Evolutionary conservation across 2,888 invertebrate species (phyloP), one percentile per base, ranked within the genome.

Genomic region (Sarcophaga rosellei): DNA sequence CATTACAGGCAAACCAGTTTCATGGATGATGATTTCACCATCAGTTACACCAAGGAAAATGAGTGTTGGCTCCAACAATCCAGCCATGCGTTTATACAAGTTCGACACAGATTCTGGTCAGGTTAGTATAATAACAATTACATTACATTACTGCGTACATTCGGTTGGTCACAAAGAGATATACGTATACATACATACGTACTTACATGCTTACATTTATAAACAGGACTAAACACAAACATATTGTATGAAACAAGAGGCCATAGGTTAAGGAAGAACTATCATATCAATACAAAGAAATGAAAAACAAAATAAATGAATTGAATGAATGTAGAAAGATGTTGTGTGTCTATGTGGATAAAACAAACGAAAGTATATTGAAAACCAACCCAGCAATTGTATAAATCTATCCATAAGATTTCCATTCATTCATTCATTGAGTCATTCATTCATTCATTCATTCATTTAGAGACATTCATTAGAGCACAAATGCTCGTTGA

Each of bases 21-120:
- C 97, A 8, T 97, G 98, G 96, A 95, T 96, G 88, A 95, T 98
- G 94, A 94, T 98, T 91, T 96, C 98, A 47, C 98, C 98, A 25
- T 96, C 98, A 63, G 96, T 99, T 88, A 97, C 97, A 82, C 98
- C 99, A 0, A 96, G 96, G 93, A 95, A 96, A 88, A 96, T 96
- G 79, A 95, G 95, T 57, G 95, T 95, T 66, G 96, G 96, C 62
- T 95, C 97, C 77, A 97, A 97, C 91, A 98, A 98, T 93, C 98
- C 98, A 2, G 97, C 97, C 62, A 94, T 98, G 87, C 95, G 98
- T 88, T 95, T 98, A 69, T 98, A 97, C 94, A 97, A 97, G 93
- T 98, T 98, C 92, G 97, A 98, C 93, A 97, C 96, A 88, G 96
- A 96, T 91, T 96, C 96, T 75, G 97, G 97, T 89, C 96, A 97